Base-by-base conservation (phyloP, 2,888 invertebrate genomes). In the Plusia festucae region DNA sequence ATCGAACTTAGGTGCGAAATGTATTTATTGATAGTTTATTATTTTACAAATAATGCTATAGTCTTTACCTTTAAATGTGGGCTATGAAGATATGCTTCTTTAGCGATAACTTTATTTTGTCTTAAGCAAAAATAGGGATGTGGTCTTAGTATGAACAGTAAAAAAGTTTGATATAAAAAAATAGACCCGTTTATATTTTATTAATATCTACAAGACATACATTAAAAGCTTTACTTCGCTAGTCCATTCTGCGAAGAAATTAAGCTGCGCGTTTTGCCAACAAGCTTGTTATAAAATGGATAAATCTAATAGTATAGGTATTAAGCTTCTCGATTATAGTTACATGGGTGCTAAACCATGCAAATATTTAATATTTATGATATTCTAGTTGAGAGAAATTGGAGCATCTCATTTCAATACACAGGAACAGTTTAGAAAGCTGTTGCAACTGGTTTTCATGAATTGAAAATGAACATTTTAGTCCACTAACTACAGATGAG, bases 321-420 rank as follows among this genome's bases (percentile, higher is more conserved):
- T 46, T 46, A 11, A 49, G 46, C 9, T 49, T 11, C 20, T 49
- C 11, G 20, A 20, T 49, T 11, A 20, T 49, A 49, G 9, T 8
- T 11, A 18, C 18, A 44, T 44, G n/a, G 58, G 20, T 49, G 32
- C 58, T 54, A 49, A 73, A n/a, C 51, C 49, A 57, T 34, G 49
- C 65, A 24, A 59, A 66, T 70, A 70, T 40, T 66, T 24, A 59
- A 66, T 70, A 70, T 49, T 66, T 70, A 66, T 70, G 70, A 74
- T 75, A 75, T 73, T 65, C 70, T 60, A 70, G 59, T 32, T 70
- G 51, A 73, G 73, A 57, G 73, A 73, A 74, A 74, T 74, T 56
- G 56, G 61, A 70, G 66, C 56, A 56, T 59, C 60, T 44, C 49
- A 74, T 73, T 73, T 70, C 66, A 73, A 74, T 74, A 74, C 56